Base-by-base conservation (phyloP, 2,888 invertebrate species). In the Erebia palarica region DNA sequence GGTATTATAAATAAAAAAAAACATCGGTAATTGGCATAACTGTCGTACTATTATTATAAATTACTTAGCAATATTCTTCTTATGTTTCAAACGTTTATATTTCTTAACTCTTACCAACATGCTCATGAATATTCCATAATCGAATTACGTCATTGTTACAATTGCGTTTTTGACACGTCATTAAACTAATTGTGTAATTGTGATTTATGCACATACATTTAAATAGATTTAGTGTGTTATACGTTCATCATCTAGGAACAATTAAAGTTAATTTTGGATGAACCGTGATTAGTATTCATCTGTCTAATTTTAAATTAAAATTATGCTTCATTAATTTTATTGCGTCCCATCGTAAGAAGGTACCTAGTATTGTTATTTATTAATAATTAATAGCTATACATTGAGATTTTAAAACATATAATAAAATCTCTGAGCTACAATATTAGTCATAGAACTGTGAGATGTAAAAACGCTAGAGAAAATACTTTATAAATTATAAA, bases 151-250 rank as follows among this genome's bases (percentile, higher is more conserved):
- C 21, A 63, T 49, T 49, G 21, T 63, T 49, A 49, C 49, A 9
- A 49, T 2, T 49, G 63, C 49, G 7, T 21, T 63, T 61, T 49
- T 49, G 63, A 49, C 49, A 63, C 18, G 21, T 63, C 63, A 63
- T 49, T 49, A 63, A 63, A 63, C 7, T 49, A 21, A 63, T 63
- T 63, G 49, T 63, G 18, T 63, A 21, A 63, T 47, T 18, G 18
- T 63, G 21, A 63, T 63, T 16, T 14, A 63, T 21, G 63, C 14
- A 11, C 63, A 63, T 63, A 49, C 49, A 63, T 61, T 61, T 47
- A 11, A 61, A 61, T 61, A 44, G 10, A 16, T 63, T 63, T 49
- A 63, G 16, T 49, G 49, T 16, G 49, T 21, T 63, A 63, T 14
- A 49, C 18, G 11, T 14, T 27, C 63, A 49, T 47, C 63, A 49